Evolutionary conservation across 2,888 invertebrate species (phyloP), one percentile per base, ranked within the genome.

Genomic region (Microdon myrmicae): DNA sequence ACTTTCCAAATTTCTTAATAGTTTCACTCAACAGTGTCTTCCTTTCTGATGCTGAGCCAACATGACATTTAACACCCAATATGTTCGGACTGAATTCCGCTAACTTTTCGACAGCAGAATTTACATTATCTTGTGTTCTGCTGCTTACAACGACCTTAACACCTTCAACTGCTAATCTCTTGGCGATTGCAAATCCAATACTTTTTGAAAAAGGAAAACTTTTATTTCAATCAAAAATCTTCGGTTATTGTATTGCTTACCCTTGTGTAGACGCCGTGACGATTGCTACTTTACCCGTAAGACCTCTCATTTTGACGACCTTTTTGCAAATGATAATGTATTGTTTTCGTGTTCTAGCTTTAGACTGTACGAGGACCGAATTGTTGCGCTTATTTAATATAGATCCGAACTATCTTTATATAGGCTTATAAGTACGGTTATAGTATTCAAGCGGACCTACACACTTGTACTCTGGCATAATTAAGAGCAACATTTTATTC

Each of bases 81-180:
- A 90, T 91, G 54, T 83, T 81, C 12, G 92, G 82, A 23, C 92
- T 91, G 64, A 89, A 84, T n/a, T 82, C 79, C 39, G 86, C 84
- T 22, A 97, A 82, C 72, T 84, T 82, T 13, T 85, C 78, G 0
- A 95, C 85, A 1, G 96, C 92, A 48, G 82, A 83, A 32, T 87
- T 85, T 0, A 98, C 97, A 82, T 97, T 95, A 17, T 84, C 81
- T 75, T 91, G 86, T 76, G 92, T 95, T 55, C 97, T 84, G 73
- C 96, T 96, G 76, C 96, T 94, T 29, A 98, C 85, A 61, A 97
- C 86, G 5, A 98, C 92, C 49, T 88, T 87, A 3, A 96, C 97
- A 26, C 98, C 98, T 82, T 97, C 96, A 71, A 75, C 71, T 0
- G 79, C 94, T 35, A 98, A 82, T 54, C 94, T 84, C 74, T 87